Base-by-base conservation (phyloP, 2,888 invertebrate genomes). In the Pterobdella sp. region DNA sequence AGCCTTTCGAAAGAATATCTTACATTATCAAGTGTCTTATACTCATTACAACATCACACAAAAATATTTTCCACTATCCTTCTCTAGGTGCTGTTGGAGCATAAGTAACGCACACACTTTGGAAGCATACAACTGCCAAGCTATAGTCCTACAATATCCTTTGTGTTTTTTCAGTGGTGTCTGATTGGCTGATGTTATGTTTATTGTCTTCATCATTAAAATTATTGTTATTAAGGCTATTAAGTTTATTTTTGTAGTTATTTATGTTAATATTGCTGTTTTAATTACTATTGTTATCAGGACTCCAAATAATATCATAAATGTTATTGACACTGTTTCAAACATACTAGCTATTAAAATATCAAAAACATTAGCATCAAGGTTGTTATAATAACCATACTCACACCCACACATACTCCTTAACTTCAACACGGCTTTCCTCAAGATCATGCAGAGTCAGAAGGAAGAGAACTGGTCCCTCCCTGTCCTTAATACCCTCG, bases 401-500 rank as follows among this genome's bases (percentile, higher is more conserved):
- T 22, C 7, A 42, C 49, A 42, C 7, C 49, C 7, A 42, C 49
- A 42, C 7, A 7, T 42, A 42, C 76, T 68, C 76, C 29, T 14
- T 31, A n/a, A 72, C 26, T n/a, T 4, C 3, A 22, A 3, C 68
- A 83, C 79, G 79, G 86, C 88, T 0, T 89, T 94, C 66, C 90
- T 90, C 0, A 91, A 91, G 82, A 87, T 93, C 72, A 86, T 97
- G 68, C 93, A 94, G 83, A 85, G 88, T 49, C 90, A 92, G 78
- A 93, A 92, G 79, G 96, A 96, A 78, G 94, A 94, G 80, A 97
- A 97, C 83, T 98, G 97, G 97, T 90, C 91, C 78, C 85, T 98
- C n/a, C 92, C 94, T 0, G 88, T 97, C 10, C 91, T 97, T 90
- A 93, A 92, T 80, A 88, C 89, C 0, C 88, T 92, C 22, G 93